Evolutionary conservation across 1,140 invertebrate genomes (phyloP).

Genomic region (Coenobita brevimanus): DNA sequence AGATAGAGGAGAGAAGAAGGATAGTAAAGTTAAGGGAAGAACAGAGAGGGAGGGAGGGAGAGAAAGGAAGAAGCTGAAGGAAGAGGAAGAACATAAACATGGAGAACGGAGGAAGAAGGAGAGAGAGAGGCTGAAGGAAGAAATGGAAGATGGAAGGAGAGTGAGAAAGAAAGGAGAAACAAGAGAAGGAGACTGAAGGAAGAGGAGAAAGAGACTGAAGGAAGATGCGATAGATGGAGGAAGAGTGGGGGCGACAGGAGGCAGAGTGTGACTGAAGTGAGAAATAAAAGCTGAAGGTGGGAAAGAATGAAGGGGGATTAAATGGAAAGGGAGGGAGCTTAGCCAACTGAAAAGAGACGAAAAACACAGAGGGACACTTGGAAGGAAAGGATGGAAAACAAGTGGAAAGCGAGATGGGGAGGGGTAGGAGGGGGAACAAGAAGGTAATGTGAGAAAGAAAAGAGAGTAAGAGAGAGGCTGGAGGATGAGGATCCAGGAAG

Average conservation of each 20-base stretch:
- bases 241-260: background rate
- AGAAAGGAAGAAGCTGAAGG: too few species aligned
- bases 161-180: background rate
- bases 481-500: background rate
- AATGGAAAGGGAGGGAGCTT: background rate
- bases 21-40: too few species aligned
- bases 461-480: background rate
- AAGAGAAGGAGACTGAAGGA: background rate
- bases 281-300: background rate
- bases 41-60: too few species aligned
- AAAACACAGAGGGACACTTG: background rate
- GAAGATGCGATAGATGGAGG: background rate
- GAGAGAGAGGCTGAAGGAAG: background rate
- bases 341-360: background rate
- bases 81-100: too few species aligned
- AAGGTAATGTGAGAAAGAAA: background rate
- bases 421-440: background rate
- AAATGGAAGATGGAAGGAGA: background rate
- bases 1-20: too few species aligned
- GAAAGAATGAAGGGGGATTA: background rate
- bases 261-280: background rate
- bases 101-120: too few species aligned
- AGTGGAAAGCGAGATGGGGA: too few species aligned
- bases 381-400: too few species aligned
- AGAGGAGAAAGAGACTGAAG: background rate